A percentile compares a stretch with the other conserved stretches of the same genome.
phyloP scores from a whole-genome alignment of 2,888 invertebrate genomes.

The Junonia oenone region DNA sequence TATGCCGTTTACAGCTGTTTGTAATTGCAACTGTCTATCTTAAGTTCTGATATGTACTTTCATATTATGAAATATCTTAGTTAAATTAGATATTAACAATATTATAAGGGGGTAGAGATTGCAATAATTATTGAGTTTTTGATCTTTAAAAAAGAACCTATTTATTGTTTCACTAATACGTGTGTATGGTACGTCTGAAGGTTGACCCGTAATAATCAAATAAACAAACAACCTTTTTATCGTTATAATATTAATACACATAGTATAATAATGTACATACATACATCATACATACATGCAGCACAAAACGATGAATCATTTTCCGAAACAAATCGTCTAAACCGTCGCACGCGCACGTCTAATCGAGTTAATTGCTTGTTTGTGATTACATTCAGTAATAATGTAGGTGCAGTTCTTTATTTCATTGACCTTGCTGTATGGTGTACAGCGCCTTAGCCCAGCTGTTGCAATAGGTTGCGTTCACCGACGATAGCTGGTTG shows the following conservation, averaged over 20 bases:
- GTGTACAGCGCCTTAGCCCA: slow-evolving; percentile 25
- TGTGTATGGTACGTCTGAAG: no score
- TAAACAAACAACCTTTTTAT: no score
- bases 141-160: no score
- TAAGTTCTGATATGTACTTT: not conserved
- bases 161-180: no score
- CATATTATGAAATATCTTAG: not conserved
- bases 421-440: slow-evolving; percentile 25
- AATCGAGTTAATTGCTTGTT: not conserved
- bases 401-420: slow-evolving; percentile 5
- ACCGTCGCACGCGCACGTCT: not conserved
- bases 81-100: no score
- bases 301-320: not conserved
- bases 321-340: not conserved
- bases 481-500: slow-evolving; percentile 45
- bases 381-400: slow-evolving; percentile 12
- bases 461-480: slow-evolving; percentile 61
- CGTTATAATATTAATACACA: no score
- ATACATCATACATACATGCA: not conserved
- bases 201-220: no score
- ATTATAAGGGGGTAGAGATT: no score
- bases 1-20: not conserved
- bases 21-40: not conserved
- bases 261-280: no score
- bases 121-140: no score